A percentile compares a stretch with the other conserved stretches of the same genome.
phyloP scores from a whole-genome alignment of 2,797 vertebrate genomes.

The Carcharodon carcharias region DNA sequence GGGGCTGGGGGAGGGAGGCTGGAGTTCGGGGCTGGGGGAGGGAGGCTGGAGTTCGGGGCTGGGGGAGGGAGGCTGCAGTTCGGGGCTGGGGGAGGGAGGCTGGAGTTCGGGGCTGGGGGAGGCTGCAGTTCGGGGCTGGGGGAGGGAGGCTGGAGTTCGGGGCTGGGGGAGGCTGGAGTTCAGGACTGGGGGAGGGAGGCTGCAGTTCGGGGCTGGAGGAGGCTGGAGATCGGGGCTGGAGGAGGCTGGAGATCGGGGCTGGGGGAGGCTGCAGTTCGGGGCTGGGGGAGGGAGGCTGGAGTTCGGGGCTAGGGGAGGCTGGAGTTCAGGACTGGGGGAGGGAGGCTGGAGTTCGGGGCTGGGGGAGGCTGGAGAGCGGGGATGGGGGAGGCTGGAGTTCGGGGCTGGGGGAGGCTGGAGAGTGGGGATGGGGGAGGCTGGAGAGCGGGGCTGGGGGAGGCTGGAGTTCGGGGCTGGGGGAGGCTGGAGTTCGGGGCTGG shows the following conservation, averaged over 20 bases:
- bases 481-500: background rate
- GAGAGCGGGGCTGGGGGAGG: too few species aligned
- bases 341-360: background rate
- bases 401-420: background rate
- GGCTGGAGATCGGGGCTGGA: too few species aligned
- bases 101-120: background rate
- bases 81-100: background rate
- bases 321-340: too few species aligned
- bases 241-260: background rate
- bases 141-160: background rate
- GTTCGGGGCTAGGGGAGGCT: background rate
- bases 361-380: too few species aligned
- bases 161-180: too few species aligned
- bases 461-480: background rate
- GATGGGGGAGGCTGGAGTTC: background rate
- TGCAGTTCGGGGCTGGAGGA: background rate
- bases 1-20: background rate
- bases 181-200: too few species aligned
- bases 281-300: background rate
- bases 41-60: background rate
- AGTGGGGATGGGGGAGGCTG: too few species aligned
- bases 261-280: background rate
- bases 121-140: background rate
- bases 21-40: background rate
- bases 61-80: background rate